Evolutionary conservation across 2,113 vertebrate species (phyloP), one percentile per base, ranked within the genome.

Genomic region (Vombatus ursinus): DNA sequence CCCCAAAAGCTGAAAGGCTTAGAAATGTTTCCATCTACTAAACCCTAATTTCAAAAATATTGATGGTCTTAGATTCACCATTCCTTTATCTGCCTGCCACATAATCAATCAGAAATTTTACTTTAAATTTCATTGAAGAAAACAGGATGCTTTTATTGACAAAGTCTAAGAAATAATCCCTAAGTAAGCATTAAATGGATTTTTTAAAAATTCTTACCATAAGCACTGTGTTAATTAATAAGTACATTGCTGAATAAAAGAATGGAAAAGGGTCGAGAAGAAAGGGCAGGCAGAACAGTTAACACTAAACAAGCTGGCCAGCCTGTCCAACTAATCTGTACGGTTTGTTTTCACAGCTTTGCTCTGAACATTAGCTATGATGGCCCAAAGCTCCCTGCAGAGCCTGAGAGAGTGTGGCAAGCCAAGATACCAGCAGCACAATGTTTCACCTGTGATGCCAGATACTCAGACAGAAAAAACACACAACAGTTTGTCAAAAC

Each of bases 301-400:
- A 96, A 89, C 98, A 95, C 96, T 96, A 97, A 94, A 96, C 98
- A 97, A 97, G 98, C 98, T 96, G 97, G 98, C 96, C 98, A 98
- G 98, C 97, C 95, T 94, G 97, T 97, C 97, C 98, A 94, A 57
- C 98, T 99, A 99, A 99, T 99, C 98, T 97, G 96, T 95, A 94
- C 0, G 0, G 97, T 99, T 99, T 99, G 99, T 99, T 99, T 99
- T 99, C 98, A 98, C 99, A 99, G 99, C 99, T 99, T 99, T 98
- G 96, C 98, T 97, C 77, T 96, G 98, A 98, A 98, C 98, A 94
- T 97, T 97, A 93, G 92, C 90, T 94, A 93, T 97, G 98, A 98
- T 96, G 98, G 98, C 96, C 97, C 95, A 96, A 95, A 97, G n/a
- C 98, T 98, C 98, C 99, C 99, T 52, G 98, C 98, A 97, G 99